These are phyloP conservation scores for Heliconius congener DNA, from an alignment of 1,140 invertebrate species.

Conservation along the genomic window DNA sequence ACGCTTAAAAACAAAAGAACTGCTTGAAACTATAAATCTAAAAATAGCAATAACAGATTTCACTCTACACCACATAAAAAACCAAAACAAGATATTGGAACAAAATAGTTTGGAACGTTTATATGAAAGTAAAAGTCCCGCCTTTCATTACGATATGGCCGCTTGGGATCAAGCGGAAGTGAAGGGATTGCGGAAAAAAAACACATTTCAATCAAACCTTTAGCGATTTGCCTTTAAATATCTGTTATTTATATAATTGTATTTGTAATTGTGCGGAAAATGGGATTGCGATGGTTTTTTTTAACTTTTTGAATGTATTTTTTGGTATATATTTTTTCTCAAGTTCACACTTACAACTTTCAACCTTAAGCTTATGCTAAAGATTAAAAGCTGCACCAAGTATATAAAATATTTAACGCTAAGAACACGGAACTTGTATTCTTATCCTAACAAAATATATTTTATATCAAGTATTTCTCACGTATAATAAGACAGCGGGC, in stretches of 20 bases:
- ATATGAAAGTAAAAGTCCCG: constrained; percentile 10
- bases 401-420: too few relatives aligned
- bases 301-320: background rate
- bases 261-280: background rate
- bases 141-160: constrained; percentile 7
- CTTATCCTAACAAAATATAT: too few relatives aligned
- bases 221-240: constrained; percentile 12
- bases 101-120: background rate
- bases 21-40: too few relatives aligned
- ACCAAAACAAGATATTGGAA: background rate
- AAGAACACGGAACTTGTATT: too few relatives aligned
- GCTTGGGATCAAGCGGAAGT: background rate
- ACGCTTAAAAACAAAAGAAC: too few relatives aligned
- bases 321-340: background rate
- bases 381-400: background rate
- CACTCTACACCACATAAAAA: background rate
- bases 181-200: constrained; percentile 3
- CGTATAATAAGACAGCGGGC: too few relatives aligned
- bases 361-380: background rate
- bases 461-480: too few relatives aligned
- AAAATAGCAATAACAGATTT: background rate
- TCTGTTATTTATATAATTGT: background rate
- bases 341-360: background rate
- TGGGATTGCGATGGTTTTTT: background rate
- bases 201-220: constrained; percentile 14